Evolutionary conservation across 92 coral and sea anemone genomes (phyloP), one percentile per base, ranked within the genome.

Genomic region (Siderastrea radians): DNA sequence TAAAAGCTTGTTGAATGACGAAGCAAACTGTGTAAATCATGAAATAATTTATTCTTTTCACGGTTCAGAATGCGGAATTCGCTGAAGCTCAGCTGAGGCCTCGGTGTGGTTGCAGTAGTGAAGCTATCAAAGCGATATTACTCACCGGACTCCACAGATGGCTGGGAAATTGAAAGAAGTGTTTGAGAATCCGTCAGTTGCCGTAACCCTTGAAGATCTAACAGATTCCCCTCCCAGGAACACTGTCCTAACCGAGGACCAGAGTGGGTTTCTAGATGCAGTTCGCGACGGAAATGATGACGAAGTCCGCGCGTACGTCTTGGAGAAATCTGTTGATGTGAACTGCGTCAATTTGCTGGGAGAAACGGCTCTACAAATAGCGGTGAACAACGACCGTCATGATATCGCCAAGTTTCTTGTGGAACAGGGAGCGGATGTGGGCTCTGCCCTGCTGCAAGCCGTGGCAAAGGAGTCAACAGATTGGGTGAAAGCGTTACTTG

Each of bases 351-450:
- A 95, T 75, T 78, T 90, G 49, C 70, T 72, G 43, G 99, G 99
- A 10, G 89, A 93, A 79, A 95, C 99, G 1, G 98, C 96, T 15
- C 88, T 97, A 74, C 98, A 95, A 70, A 70, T 97, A 10, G 99
- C 98, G 13, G 93, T 92, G n/a, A 86, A 82, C 16, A 92, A 90
- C 65, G 87, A 90, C 45, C 90, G 89, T 8, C 85, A 57, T 38
- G 97, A 81, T 10, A 90, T 97, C 73, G 86, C 94, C 53, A 81
- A 88, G 72, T 87, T 93, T 65, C 87, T 97, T 2, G 79, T 95
- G 51, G 77, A 84, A 38, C 72, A 93, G 26, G 98, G 96, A 14
- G 98, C 99, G 0, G 97, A 95, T 70, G 75, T 97, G 16, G 95
- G 93, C 7, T 85, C 79, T 54, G 93, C 99, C 2, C 71, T 97